phyloP scores from a whole-genome alignment of 2,113 vertebrate species.

The Lichenostomus cassidix region DNA sequence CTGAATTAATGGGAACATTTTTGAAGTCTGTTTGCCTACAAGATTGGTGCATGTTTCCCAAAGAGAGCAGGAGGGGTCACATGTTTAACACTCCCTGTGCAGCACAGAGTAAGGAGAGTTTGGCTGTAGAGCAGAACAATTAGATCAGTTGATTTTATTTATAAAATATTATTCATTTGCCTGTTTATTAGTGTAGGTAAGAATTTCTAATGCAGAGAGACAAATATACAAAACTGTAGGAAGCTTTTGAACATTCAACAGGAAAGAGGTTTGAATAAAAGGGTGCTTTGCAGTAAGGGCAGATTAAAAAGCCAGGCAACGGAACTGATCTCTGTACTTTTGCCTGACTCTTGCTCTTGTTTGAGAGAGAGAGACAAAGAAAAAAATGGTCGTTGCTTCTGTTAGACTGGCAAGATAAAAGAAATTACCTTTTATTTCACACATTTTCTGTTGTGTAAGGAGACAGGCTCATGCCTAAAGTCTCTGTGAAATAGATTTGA shows the following conservation, averaged over 20 bases:
- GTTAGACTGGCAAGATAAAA: background rate
- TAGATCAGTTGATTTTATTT: background rate
- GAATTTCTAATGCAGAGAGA: background rate
- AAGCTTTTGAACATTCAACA: background rate
- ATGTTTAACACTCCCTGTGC: background rate
- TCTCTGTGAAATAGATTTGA: background rate
- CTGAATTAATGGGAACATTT: background rate
- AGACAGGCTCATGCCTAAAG: background rate
- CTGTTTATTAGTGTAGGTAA: background rate
- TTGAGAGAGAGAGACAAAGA: background rate
- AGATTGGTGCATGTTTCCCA: background rate
- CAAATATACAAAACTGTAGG: background rate
- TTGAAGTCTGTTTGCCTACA: background rate
- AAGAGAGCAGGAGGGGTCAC: accelerated
- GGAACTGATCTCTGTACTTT: background rate
- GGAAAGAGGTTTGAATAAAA: background rate
- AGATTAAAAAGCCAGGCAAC: background rate
- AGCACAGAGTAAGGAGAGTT: background rate
- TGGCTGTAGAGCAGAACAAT: background rate
- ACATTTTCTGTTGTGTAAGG: background rate
- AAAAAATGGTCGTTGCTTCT: background rate
- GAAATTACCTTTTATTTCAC: background rate
- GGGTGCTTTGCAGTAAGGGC: background rate
- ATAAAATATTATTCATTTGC: background rate
- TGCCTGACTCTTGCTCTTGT: background rate